Percentiles rank a stretch among this genome's conserved stretches.
These are phyloP conservation scores for Champsocephalus esox DNA, from an alignment of 2,797 vertebrate species.

Conservation along the genomic window DNA sequence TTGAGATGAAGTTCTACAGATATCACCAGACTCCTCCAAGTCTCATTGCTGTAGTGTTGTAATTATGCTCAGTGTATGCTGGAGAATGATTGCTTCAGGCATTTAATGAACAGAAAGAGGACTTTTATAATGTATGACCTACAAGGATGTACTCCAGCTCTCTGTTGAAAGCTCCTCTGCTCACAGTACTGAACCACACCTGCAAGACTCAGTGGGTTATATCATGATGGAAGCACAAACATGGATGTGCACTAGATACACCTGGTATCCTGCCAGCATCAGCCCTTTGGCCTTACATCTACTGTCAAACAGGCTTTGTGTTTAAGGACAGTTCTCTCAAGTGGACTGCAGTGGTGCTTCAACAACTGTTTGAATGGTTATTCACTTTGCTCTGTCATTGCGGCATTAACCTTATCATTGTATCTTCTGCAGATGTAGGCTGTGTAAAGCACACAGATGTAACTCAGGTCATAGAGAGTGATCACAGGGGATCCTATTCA, in stretches of 20 bases:
- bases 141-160: neutral
- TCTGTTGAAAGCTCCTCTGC: slow-evolving; percentile 3
- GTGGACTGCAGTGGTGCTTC: slow-evolving; percentile 19
- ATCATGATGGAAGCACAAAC: slow-evolving; percentile 16
- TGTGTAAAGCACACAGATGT: slow-evolving; percentile 70
- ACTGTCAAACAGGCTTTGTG: neutral
- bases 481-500: slow-evolving; percentile 70
- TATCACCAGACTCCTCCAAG: slow-evolving; percentile 19
- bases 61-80: slow-evolving; percentile 33
- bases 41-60: slow-evolving; percentile 17
- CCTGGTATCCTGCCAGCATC: slow-evolving; percentile 3
- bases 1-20: slow-evolving; percentile 20
- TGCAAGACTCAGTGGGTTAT: slow-evolving; percentile 4
- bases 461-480: slow-evolving; percentile 67
- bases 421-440: slow-evolving; percentile 46
- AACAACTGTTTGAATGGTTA: slow-evolving; percentile 47
- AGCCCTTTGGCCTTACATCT: slow-evolving; percentile 26
- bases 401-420: slow-evolving; percentile 67
- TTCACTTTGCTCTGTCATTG: slow-evolving; percentile 52
- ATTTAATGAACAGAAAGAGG: slow-evolving; percentile 33
- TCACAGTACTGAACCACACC: slow-evolving; percentile 6
- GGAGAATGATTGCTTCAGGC: slow-evolving; percentile 38
- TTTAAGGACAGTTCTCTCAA: slow-evolving; percentile 35
- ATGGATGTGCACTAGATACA: slow-evolving; percentile 14
- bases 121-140: slow-evolving; percentile 23